Percentiles rank a stretch among this genome's conserved stretches.
These are phyloP conservation scores for Vireo altiloquus DNA, from an alignment of 2,113 vertebrate genomes.

Conservation along the genomic window DNA sequence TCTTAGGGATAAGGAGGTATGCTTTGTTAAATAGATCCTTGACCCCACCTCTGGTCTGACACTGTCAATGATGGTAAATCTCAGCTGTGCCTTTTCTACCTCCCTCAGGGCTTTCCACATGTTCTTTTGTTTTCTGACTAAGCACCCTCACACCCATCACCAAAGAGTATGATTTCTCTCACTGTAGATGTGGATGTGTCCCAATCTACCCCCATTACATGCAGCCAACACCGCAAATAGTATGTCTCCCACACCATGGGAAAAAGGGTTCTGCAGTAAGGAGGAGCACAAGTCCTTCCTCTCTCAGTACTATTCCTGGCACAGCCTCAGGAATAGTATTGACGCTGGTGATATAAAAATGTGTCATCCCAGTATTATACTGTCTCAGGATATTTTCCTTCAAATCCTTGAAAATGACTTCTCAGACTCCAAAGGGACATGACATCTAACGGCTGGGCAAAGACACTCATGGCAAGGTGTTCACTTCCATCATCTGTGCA, in stretches of 20 bases:
- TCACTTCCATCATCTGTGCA: background rate
- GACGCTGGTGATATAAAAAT: background rate
- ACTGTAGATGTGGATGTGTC: background rate
- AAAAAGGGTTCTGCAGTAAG: background rate
- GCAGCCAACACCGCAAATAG: rapidly evolving
- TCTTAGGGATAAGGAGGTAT: background rate
- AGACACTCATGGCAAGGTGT: background rate
- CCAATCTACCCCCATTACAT: too few species aligned
- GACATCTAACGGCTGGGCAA: background rate
- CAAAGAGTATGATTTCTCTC: background rate
- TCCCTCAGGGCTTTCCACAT: background rate
- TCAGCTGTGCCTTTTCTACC: background rate
- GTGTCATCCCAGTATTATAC: background rate
- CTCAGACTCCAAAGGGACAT: background rate
- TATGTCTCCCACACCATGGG: background rate
- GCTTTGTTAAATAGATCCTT: background rate
- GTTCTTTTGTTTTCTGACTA: background rate
- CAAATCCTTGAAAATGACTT: background rate
- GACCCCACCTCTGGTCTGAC: background rate
- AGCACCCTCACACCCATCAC: background rate
- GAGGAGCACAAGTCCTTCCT: background rate
- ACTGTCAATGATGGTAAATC: background rate
- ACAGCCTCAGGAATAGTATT: background rate
- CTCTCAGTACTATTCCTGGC: background rate
- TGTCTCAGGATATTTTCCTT: background rate